Percentiles rank a stretch among this genome's conserved stretches.
phyloP scores from a whole-genome alignment of 2,888 invertebrate genomes.

The Odontocerum albicorne region DNA sequence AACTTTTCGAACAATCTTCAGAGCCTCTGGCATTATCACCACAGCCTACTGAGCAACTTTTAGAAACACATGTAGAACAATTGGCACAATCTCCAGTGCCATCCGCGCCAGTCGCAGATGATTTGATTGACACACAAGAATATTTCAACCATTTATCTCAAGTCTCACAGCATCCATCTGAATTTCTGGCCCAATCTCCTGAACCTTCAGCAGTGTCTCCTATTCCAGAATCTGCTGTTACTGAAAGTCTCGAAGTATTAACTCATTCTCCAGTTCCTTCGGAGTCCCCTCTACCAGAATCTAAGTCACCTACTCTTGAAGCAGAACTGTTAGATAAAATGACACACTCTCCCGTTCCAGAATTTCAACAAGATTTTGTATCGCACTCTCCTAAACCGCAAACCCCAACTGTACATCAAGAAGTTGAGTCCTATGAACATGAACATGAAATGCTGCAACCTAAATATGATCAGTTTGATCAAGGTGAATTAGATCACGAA shows the following conservation, averaged over 20 bases:
- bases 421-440: too few species aligned
- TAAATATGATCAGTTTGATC: slow-evolving; percentile 42
- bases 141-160: slow-evolving; percentile 7
- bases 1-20: slow-evolving; percentile 11
- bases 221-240: background rate
- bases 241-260: background rate
- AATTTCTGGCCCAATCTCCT: slow-evolving; percentile 6
- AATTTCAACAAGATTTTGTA: slow-evolving; percentile 3
- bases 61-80: too few species aligned
- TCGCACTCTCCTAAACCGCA: background rate
- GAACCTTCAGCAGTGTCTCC: background rate
- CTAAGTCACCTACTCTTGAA: background rate
- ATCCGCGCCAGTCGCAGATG: too few species aligned
- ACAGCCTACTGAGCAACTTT: background rate
- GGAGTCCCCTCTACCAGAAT: background rate
- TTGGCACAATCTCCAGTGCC: too few species aligned
- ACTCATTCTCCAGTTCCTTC: slow-evolving; percentile 2
- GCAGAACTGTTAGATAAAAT: background rate
- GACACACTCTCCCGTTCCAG: slow-evolving; percentile 4
- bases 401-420: slow-evolving; percentile 40
- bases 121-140: slow-evolving; percentile 23
- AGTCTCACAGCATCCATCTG: slow-evolving; percentile 3
- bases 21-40: slow-evolving; percentile 3
- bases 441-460: too few species aligned
- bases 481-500: too few species aligned